Evolutionary conservation across 2,888 invertebrate genomes (phyloP), one percentile per base, ranked within the genome.

Genomic region (Ceraclea dissimilis): DNA sequence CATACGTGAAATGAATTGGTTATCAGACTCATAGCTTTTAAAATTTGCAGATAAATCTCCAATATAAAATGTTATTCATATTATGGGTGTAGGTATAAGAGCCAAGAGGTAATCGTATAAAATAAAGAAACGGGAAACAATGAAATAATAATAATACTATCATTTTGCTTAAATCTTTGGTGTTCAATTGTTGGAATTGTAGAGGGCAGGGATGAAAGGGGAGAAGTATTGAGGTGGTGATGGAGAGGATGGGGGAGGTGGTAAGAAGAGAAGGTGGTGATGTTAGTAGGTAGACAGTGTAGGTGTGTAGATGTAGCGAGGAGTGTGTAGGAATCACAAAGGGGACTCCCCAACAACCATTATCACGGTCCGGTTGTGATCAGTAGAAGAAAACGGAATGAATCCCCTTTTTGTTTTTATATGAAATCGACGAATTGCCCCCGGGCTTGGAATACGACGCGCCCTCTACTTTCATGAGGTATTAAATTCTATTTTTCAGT

Each of bases 401-500:
- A 19, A 6, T 20, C 34, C 51, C 56, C 59, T 59, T 58, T 61
- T 61, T 61, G 61, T 61, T 61, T 61, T 61, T 61, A 56, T 59
- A 59, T 52, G 57, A 51, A 59, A 59, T 59, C 59, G 61, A 57
- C 57, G 53, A 56, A 60, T 58, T 56, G 60, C 58, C 55, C 49
- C 49, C 54, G 54, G 60, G 54, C 55, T 34, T 51, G 52, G 49
- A 31, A 22, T 52, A 39, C 39, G 39, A 39, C 13, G 13, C 39
- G 13, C 39, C 39, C 39, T 39, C 39, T n/a, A 39, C 39, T 16
- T 39, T 39, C 39, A 39, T 16, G 39, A 39, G 57, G 57, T 61
- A 61, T 61, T 61, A 61, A 61, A 61, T 61, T 61, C 61, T 58
- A 61, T 61, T 58, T 58, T 58, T 56, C 58, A 58, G 58, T 56